Conservation (phyloP, 2,888 invertebrate species). For the Lymantria monacha region DNA sequence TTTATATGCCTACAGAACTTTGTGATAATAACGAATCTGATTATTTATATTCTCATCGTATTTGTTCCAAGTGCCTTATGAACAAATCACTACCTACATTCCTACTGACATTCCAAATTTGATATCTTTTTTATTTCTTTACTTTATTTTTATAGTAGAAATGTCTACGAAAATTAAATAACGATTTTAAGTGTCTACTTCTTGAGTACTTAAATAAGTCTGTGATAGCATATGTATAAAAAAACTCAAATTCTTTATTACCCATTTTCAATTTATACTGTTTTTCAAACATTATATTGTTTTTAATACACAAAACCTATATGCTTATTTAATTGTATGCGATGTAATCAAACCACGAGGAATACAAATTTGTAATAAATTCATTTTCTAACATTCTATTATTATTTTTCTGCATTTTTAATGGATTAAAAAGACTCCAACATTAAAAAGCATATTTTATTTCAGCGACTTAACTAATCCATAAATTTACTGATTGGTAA, state of each 20-base stretch:
- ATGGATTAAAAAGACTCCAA: constrained; percentile 70
- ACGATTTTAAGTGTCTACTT: background rate
- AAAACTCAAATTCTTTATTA: constrained; percentile 22
- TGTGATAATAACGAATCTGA: constrained; percentile 23
- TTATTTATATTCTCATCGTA: constrained; percentile 44
- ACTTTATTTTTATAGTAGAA: background rate
- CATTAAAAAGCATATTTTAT: constrained; percentile 19
- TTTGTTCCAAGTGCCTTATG: constrained; percentile 81
- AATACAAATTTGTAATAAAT: constrained; percentile 82
- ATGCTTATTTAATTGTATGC: constrained; percentile 4
- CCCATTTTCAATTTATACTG: constrained; percentile 27
- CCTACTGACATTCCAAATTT: constrained; percentile 63
- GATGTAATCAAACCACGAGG: constrained; percentile 23
- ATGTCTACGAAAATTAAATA: background rate
- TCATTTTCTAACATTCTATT: constrained; percentile 75
- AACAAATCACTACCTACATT: constrained; percentile 74
- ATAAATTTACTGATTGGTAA: no score
- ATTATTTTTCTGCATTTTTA: constrained; percentile 73
- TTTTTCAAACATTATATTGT: no score
- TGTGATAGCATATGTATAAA: constrained; percentile 65
- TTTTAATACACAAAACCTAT: constrained; percentile 9
- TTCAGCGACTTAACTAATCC: background rate
- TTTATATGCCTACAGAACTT: constrained; percentile 27
- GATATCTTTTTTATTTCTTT: constrained; percentile 2
- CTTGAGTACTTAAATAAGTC: constrained; percentile 66